A percentile compares a stretch with the other conserved stretches of the same genome.
phyloP scores from a whole-genome alignment of 35 echinoderm and acorn worm genomes.

The Heliocidaris tuberculata region DNA sequence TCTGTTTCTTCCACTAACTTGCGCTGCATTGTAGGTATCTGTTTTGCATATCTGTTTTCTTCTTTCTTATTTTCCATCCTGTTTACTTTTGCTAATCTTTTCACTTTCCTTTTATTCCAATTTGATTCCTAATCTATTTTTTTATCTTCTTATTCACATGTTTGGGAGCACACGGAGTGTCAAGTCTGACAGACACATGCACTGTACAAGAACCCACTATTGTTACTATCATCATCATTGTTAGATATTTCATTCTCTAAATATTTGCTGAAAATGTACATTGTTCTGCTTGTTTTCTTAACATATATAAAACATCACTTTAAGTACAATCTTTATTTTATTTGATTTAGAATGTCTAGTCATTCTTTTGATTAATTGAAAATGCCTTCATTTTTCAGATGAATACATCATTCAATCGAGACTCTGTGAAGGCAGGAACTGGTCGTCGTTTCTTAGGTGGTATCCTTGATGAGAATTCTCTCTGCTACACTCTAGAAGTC shows the following conservation, averaged over 20 bases:
- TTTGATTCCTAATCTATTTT: background rate
- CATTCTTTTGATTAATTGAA: background rate
- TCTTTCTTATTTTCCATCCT: background rate
- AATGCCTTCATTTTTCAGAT: conserved; percentile 40
- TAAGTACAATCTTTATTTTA: background rate
- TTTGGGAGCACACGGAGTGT: no score
- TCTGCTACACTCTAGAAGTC: conserved; percentile 93
- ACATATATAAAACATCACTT: background rate
- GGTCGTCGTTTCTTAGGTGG: conserved; percentile 89
- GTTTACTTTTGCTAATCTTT: background rate
- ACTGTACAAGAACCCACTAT: no score
- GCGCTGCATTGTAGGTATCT: background rate
- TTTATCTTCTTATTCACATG: background rate
- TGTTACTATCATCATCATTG: background rate
- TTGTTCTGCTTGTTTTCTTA: background rate
- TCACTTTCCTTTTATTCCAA: no score
- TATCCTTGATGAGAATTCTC: conserved; percentile 78
- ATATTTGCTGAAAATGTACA: background rate
- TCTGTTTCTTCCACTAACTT: background rate
- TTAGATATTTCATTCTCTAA: background rate
- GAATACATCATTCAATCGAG: conserved; percentile 94
- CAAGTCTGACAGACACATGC: no score
- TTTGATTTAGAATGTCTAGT: background rate
- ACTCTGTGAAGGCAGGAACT: conserved; percentile 93
- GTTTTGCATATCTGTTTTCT: background rate